Percentiles rank a stretch among this genome's conserved stretches.
Conservation (phyloP, 2,113 vertebrate genomes). For the Bos javanicus region DNA sequence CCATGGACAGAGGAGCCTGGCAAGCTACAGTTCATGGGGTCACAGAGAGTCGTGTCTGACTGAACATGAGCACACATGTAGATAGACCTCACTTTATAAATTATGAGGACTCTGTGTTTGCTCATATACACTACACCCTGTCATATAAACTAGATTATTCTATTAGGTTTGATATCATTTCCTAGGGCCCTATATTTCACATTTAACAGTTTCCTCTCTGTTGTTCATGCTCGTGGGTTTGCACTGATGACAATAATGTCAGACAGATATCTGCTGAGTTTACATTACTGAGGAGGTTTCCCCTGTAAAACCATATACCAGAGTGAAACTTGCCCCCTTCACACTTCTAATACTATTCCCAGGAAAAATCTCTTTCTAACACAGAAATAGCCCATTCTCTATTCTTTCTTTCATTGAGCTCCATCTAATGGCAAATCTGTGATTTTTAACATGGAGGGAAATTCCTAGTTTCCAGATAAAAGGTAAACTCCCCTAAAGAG, state of each 20-base stretch:
- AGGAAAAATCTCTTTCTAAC: not conserved
- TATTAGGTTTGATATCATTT: not conserved
- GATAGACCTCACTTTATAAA: not conserved
- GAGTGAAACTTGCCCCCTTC: not conserved
- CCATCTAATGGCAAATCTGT: slow-evolving; percentile 21
- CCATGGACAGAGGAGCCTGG: not conserved
- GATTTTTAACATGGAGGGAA: not conserved
- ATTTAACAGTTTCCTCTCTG: not conserved
- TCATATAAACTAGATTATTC: not conserved
- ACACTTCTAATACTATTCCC: not conserved
- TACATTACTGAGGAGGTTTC: not conserved
- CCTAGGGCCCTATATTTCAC: not conserved
- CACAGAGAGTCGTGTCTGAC: not conserved
- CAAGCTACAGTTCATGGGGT: not conserved
- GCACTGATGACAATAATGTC: not conserved
- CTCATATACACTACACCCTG: not conserved
- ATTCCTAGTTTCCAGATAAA: not conserved
- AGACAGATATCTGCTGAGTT: not conserved
- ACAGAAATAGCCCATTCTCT: not conserved
- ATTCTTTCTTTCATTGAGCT: slow-evolving; percentile 47
- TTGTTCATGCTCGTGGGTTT: not conserved
- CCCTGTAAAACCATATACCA: not conserved
- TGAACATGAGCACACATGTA: not conserved
- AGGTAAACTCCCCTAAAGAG: not conserved
- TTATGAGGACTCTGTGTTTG: not conserved